A percentile compares a stretch with the other conserved stretches of the same genome.
These are phyloP conservation scores for Amazona ochrocephala DNA, from an alignment of 2,797 vertebrate genomes.

Conservation along the genomic window DNA sequence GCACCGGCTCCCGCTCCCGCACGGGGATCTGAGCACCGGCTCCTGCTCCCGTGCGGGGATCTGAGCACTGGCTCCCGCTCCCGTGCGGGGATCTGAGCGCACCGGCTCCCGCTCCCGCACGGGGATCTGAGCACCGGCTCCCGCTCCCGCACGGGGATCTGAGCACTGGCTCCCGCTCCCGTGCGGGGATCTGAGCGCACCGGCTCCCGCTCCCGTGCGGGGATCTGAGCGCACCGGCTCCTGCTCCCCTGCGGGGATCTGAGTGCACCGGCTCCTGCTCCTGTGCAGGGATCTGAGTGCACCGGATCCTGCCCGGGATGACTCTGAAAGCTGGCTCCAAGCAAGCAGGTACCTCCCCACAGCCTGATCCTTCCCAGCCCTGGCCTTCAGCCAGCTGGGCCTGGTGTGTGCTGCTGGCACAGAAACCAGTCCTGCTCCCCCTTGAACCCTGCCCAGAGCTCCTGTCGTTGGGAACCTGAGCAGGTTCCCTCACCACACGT, in stretches of 20 bases:
- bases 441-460: not conserved
- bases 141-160: too few relatives aligned
- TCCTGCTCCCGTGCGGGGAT: not conserved
- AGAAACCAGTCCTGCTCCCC: not conserved
- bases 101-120: too few relatives aligned
- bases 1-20: too few relatives aligned
- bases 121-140: too few relatives aligned
- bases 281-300: too few relatives aligned
- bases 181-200: too few relatives aligned
- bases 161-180: too few relatives aligned
- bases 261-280: not conserved
- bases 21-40: too few relatives aligned
- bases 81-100: too few relatives aligned
- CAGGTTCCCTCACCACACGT: not conserved
- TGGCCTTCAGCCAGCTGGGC: not conserved
- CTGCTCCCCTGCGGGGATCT: too few relatives aligned
- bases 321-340: not conserved
- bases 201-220: too few relatives aligned
- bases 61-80: not conserved
- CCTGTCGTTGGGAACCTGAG: not conserved
- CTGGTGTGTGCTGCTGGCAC: not conserved
- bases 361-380: not conserved
- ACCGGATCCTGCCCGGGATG: accelerated
- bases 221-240: too few relatives aligned
- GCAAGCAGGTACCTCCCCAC: not conserved